Percentiles rank a stretch among this genome's conserved stretches.
phyloP scores from a whole-genome alignment of 2,113 vertebrate genomes.

The Syngnathoides biaculeatus region DNA sequence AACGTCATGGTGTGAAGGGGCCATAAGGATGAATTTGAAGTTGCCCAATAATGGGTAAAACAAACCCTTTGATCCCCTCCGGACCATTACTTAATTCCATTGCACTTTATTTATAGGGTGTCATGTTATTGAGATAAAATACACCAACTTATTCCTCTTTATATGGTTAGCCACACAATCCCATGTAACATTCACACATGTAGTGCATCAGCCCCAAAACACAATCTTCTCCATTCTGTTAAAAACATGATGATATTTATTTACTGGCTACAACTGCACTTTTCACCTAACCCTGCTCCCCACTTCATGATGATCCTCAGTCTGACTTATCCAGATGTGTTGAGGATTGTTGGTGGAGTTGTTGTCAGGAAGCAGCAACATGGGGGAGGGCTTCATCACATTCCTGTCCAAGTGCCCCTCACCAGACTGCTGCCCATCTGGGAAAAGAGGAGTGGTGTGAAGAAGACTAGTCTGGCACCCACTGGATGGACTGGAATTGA shows the following conservation, averaged over 20 bases:
- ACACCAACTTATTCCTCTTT: slow-evolving; percentile 6
- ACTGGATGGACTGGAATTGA: slow-evolving; percentile 29
- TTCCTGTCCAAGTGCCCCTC: slow-evolving; percentile 17
- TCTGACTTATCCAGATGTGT: slow-evolving; percentile 54
- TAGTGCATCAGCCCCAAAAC: neutral
- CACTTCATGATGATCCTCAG: slow-evolving; percentile 30
- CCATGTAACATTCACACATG: slow-evolving; percentile 7
- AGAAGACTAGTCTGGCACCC: slow-evolving; percentile 36
- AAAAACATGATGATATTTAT: slow-evolving; percentile 17
- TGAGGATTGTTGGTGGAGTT: slow-evolving; percentile 16
- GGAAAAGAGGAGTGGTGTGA: slow-evolving; percentile 32
- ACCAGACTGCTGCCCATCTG: slow-evolving; percentile 42
- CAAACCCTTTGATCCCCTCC: neutral
- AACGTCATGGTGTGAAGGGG: too few relatives aligned
- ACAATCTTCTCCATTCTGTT: slow-evolving; percentile 8
- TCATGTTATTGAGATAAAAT: slow-evolving; percentile 31
- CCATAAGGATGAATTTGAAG: neutral
- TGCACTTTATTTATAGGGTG: slow-evolving; percentile 1
- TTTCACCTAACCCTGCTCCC: slow-evolving; percentile 33
- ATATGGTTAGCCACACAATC: slow-evolving; percentile 13
- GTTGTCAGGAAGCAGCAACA: slow-evolving; percentile 28
- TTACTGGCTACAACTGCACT: slow-evolving; percentile 45
- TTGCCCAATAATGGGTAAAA: neutral
- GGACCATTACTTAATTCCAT: neutral
- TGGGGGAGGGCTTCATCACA: slow-evolving; percentile 30